Base-by-base conservation (phyloP, 2,888 invertebrate species). In the Podabrus alpinus region DNA sequence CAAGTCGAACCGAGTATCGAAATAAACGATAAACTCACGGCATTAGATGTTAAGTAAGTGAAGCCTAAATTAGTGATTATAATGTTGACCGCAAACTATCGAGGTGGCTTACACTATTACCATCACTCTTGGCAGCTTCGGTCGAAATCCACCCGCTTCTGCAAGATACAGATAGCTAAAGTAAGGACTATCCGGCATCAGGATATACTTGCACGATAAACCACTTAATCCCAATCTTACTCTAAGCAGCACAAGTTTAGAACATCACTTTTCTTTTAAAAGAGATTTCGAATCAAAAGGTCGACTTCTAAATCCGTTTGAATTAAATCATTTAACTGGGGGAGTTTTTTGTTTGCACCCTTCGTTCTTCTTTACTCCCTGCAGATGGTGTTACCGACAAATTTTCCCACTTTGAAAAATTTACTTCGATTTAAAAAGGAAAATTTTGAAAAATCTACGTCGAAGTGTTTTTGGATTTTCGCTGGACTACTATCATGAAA, bases 161-260 rank as follows among this genome's bases (percentile, higher is more conserved):
- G 86, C 83, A 82, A 84, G 83, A 83, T 84, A 85, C 84, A 84
- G 85, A 85, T 85, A 86, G 85, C 85, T 85, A 84, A 85, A 85
- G 82, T 80, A 80, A 78, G 79, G 78, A 76, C 76, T 76, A 79
- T 74, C 77, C 78, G 69, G 80, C 78, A 72, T 75, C 77, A 71
- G 78, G 72, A 76, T 77, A 45, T 45, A 76, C 78, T 77, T 71
- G 77, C 77, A 74, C 81, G 81, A 82, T 82, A 83, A 82, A 82
- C 80, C 80, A 77, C 78, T 80, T 84, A 83, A 83, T 83, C 84
- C 82, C 72, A 78, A 45, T 80, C 79, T 78, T 81, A 80, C 81
- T 81, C 80, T 79, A 81, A 81, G 78, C 79, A 78, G 79, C 74
- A 78, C 71, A 69, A 78, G 77, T 81, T 79, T 79, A 79, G 78